phyloP scores from a whole-genome alignment of 2,888 invertebrate species.

The Pharmacophagus antenor region DNA sequence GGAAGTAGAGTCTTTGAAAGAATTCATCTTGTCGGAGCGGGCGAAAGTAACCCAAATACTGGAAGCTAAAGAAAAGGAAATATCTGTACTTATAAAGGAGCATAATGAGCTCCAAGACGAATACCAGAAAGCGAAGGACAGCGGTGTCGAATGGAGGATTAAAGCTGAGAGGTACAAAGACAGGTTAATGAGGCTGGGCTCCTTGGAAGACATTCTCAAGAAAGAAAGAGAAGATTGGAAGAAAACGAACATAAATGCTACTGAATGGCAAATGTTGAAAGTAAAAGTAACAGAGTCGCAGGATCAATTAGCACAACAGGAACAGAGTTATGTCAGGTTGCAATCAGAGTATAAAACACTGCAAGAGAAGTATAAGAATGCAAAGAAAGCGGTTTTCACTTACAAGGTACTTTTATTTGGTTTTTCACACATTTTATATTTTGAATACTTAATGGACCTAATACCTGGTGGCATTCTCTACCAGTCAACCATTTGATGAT shows the following conservation, averaged over 20 bases:
- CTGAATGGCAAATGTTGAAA: constrained; percentile 64
- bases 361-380: constrained; percentile 82
- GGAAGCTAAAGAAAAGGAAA: constrained; percentile 75
- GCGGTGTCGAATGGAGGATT: constrained; percentile 57
- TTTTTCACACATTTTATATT: neutral
- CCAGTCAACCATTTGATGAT: too few species aligned
- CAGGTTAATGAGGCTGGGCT: constrained; percentile 53
- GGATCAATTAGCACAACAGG: constrained; percentile 65
- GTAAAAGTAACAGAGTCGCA: constrained; percentile 68
- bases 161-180: constrained; percentile 67
- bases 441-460: neutral
- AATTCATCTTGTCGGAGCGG: constrained; percentile 75
- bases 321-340: constrained; percentile 55
- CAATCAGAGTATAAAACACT: constrained; percentile 70
- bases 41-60: constrained; percentile 74
- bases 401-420: constrained; percentile 77
- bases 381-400: constrained; percentile 82
- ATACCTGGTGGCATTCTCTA: too few species aligned
- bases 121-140: constrained; percentile 61
- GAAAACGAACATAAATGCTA: constrained; percentile 51
- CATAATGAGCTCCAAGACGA: constrained; percentile 63
- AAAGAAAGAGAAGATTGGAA: constrained; percentile 67
- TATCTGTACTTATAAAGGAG: constrained; percentile 69
- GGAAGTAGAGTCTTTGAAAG: constrained; percentile 75
- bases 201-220: constrained; percentile 60